Evolutionary conservation across 92 coral and sea anemone genomes (phyloP).

Genomic region (Siderastrea siderea): DNA sequence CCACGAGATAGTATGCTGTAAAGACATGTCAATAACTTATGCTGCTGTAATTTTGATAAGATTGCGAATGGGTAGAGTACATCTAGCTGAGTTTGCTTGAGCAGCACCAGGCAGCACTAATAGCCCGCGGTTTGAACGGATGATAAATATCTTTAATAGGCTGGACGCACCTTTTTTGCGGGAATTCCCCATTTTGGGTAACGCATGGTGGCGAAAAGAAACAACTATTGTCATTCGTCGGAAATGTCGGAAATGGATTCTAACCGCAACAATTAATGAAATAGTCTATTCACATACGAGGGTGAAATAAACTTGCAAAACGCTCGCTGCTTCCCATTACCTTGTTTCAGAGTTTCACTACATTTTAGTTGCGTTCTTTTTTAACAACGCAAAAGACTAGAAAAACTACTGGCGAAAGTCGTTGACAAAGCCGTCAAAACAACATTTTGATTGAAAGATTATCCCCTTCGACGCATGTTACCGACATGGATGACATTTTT

Average conservation of each 20-base stretch:
- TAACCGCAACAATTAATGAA: conserved; percentile 26
- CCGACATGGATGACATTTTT: conserved; percentile 35
- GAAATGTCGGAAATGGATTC: conserved; percentile 15
- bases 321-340: neutral
- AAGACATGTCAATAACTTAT: neutral
- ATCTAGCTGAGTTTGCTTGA: neutral
- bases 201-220: conserved; percentile 12
- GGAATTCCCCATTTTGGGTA: neutral
- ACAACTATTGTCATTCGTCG: conserved; percentile 18
- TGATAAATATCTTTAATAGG: neutral
- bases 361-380: neutral
- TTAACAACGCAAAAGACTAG: neutral
- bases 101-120: neutral
- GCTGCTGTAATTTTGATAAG: neutral
- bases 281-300: neutral
- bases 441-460: conserved; percentile 14
- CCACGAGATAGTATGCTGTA: too few relatives aligned
- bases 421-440: conserved; percentile 18
- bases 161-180: neutral
- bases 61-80: neutral
- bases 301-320: neutral
- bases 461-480: neutral
- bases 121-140: neutral
- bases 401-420: conserved; percentile 10
- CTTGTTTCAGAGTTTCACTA: neutral